Percentiles rank a stretch among this genome's conserved stretches.
These are phyloP conservation scores for Scaptomyza caliginosa DNA, from an alignment of 2,888 invertebrate genomes.

Conservation along the genomic window DNA sequence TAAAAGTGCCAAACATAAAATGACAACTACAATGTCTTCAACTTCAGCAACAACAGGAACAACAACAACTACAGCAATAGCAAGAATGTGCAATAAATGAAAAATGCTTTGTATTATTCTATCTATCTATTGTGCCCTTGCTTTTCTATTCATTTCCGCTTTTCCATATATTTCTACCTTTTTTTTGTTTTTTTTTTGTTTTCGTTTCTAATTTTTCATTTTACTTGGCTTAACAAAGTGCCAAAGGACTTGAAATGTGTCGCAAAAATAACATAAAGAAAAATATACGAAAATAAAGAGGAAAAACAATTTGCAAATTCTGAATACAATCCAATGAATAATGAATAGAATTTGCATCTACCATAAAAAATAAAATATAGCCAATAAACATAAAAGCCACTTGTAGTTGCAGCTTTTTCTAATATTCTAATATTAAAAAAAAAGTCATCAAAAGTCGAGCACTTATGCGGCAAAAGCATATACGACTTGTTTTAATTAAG, in stretches of 20 bases:
- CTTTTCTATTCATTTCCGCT: not conserved
- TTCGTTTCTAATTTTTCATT: not conserved
- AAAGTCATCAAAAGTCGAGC: no score
- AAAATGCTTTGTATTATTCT: conserved; percentile 45
- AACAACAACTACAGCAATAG: not conserved
- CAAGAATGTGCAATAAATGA: conserved; percentile 48
- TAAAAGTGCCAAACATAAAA: conserved; percentile 66
- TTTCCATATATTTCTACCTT: not conserved
- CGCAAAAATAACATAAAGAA: not conserved
- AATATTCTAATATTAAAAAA: no score
- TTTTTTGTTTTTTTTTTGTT: not conserved
- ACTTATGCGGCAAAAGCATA: no score
- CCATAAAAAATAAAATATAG: no score
- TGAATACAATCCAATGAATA: not conserved
- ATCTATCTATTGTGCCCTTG: no score
- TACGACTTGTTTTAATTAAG: not conserved
- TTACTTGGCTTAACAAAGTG: conserved; percentile 1
- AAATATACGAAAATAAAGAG: no score
- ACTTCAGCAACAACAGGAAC: conserved; percentile 26
- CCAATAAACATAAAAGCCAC: no score
- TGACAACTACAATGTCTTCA: conserved; percentile 39
- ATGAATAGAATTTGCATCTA: not conserved
- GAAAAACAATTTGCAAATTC: not conserved
- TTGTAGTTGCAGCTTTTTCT: no score
- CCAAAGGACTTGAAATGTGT: conserved; percentile 8